Conservation (phyloP, 2,113 vertebrate species). For the Turdus rufiventris region DNA sequence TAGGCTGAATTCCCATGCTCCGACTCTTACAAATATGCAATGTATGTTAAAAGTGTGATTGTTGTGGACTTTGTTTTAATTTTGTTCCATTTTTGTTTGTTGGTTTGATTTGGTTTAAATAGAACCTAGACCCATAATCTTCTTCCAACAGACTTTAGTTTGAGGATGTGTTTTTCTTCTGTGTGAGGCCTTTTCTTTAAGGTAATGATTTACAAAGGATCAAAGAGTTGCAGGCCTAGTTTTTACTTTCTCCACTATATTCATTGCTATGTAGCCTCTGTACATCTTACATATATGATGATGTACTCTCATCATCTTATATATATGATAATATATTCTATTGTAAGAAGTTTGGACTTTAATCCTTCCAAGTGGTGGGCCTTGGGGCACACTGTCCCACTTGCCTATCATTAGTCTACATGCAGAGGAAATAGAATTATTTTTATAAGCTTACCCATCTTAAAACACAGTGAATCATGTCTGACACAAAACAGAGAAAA, state of each 20-base stretch:
- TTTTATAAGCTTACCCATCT: neutral
- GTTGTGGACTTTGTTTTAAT: neutral
- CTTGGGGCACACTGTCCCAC: neutral
- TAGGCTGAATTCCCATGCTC: neutral
- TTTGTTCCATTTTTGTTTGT: neutral
- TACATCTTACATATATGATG: rapidly evolving
- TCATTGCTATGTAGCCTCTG: neutral
- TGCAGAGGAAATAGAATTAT: neutral
- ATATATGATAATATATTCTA: neutral
- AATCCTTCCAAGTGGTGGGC: neutral
- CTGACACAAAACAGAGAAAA: neutral
- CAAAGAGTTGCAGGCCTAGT: neutral
- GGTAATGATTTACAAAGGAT: neutral
- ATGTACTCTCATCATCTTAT: neutral
- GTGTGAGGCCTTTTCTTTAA: neutral
- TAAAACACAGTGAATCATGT: neutral
- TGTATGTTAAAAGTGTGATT: rapidly evolving
- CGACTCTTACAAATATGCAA: neutral
- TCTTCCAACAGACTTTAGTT: neutral
- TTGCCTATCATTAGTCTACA: neutral
- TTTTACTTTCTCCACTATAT: neutral
- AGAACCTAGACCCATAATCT: neutral
- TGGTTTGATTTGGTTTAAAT: neutral
- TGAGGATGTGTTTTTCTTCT: neutral
- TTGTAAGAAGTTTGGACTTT: neutral